Evolutionary conservation across 2,113 vertebrate species (phyloP), one percentile per base, ranked within the genome.

Genomic region (Tringa solitaria): DNA sequence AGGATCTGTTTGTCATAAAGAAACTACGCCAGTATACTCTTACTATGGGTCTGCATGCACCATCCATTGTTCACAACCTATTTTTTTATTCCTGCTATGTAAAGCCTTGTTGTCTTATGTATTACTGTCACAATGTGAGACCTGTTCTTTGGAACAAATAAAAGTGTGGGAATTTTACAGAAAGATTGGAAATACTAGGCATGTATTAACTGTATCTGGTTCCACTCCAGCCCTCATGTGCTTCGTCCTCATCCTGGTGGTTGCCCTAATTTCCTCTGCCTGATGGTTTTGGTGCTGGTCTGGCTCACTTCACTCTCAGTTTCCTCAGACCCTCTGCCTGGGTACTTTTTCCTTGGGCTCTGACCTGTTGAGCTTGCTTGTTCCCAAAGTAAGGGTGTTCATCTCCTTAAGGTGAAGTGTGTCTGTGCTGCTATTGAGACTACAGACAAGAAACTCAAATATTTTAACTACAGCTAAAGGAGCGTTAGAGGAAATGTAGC

Each of bases 311-410:
- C 15, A 4, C 12, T 68, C 65, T 60, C 20, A 4, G 59, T n/a
- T 74, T 14, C 7, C 7, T 32, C 1, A 0, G 22, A 50, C 4
- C 2, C 18, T 5, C 16, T 59, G 13, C 19, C 35, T 35, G 8
- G 21, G 8, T 63, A 10, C 19, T 74, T 73, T 45, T 78, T 73
- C 48, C 10, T 20, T 54, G 26, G 22, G 9, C 35, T 84, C 35
- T 89, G 35, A 45, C 28, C 43, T 82, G 61, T 32, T 70, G 24
- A 75, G 20, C n/a, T 75, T 78, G 21, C 5, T 68, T 68, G 27
- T 83, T 80, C 28, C 17, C 28, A 41, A 39, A 60, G 14, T 39
- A 56, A 86, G 20, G 19, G 2, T 26, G 32, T 46, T 56, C 13
- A 30, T 43, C 12, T 53, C 30, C 23, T 65, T 27, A 45, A 35